Evolutionary conservation across 2,888 invertebrate genomes (phyloP), one percentile per base, ranked within the genome.

Genomic region (Callyntrura sp.): DNA sequence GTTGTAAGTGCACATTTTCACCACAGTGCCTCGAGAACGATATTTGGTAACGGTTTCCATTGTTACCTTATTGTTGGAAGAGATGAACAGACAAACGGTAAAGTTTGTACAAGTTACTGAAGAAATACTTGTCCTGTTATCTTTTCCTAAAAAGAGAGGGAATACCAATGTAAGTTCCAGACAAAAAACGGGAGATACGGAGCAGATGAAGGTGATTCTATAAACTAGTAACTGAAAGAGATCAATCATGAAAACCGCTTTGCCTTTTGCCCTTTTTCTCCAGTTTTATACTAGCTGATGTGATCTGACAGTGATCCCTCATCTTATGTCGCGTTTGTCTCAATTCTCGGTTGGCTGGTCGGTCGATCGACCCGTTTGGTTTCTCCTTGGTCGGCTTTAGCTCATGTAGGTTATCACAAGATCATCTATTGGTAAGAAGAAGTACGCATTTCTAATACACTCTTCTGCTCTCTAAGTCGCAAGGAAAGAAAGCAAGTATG

Each of bases 221-320:
- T 83, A 83, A 83, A 65, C 65, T 81, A 79, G 86, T 83, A 88
- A 83, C 83, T 83, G 65, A 65, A 82, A 81, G 79, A 84, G 90
- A 90, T 90, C 90, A 90, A 90, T 90, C 85, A 84, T 85, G 90
- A 85, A 90, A 89, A 79, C 90, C 90, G 85, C 90, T 90, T 90
- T 90, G 90, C 90, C 90, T 90, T 90, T 90, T 90, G 90, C 90
- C 90, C 90, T 90, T 85, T 85, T 90, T 81, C 90, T 78, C 55
- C 43, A 65, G 76, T 78, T 88, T 84, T 81, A 79, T 90, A 90
- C 70, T 57, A 51, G 84, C 78, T 89, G 84, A 90, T 90, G 90
- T 79, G 90, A 90, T 90, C 90, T 85, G 90, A 90, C 90, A 90
- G 84, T 90, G 90, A 90, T 90, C 90, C 90, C 81, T 90, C 90